phyloP scores from a whole-genome alignment of 2,113 vertebrate genomes.

The Scytalopus superciliaris region DNA sequence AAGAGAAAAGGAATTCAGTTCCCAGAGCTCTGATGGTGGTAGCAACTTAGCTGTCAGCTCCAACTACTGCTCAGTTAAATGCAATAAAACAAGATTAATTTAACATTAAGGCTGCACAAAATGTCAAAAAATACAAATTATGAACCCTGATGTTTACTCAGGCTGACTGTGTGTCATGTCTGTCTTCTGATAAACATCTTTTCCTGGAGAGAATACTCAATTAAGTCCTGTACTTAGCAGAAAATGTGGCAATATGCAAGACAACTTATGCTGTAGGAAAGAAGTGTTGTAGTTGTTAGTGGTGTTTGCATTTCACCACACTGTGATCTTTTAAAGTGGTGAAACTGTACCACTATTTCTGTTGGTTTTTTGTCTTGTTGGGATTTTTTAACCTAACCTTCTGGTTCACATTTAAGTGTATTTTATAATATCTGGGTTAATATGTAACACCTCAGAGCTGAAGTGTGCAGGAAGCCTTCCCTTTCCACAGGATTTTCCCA shows the following conservation, averaged over 20 bases:
- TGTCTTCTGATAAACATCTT: constrained; percentile 39
- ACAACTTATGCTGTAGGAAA: neutral
- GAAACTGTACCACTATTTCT: neutral
- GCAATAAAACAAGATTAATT: constrained; percentile 54
- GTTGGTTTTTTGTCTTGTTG: neutral
- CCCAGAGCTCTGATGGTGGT: constrained; percentile 44
- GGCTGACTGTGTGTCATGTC: neutral
- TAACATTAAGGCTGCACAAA: constrained; percentile 40
- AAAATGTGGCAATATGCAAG: neutral
- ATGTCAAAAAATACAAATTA: constrained; percentile 47
- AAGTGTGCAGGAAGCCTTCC: neutral
- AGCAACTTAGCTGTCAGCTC: constrained; percentile 58
- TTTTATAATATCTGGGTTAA: neutral
- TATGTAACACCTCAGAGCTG: neutral
- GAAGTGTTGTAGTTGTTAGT: neutral
- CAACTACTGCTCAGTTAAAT: constrained; percentile 27
- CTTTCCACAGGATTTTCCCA: neutral
- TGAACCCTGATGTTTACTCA: constrained; percentile 26
- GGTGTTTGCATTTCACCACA: neutral
- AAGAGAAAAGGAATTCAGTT: constrained; percentile 39
- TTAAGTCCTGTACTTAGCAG: neutral
- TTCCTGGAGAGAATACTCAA: neutral
- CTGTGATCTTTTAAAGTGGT: neutral
- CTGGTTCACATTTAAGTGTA: neutral
- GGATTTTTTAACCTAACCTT: neutral